A percentile compares a stretch with the other conserved stretches of the same genome.
phyloP scores from a whole-genome alignment of 2,888 invertebrate species.

The Drosophila falleni region DNA sequence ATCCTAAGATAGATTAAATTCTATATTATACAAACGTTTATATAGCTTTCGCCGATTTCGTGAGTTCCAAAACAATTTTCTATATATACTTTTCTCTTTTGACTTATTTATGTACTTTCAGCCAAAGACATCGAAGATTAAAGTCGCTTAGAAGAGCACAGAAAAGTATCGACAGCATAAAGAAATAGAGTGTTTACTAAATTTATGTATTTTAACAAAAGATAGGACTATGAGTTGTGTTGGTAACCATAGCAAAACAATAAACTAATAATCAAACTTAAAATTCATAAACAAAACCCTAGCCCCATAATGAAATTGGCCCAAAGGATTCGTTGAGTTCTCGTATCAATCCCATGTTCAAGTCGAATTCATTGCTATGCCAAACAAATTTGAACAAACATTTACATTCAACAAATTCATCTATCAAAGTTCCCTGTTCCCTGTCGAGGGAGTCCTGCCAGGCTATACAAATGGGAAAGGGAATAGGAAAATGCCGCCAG shows the following conservation, averaged over 20 bases:
- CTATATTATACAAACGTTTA: not conserved
- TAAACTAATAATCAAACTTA: slow-evolving; percentile 2
- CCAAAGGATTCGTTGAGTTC: not conserved
- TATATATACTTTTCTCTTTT: not conserved
- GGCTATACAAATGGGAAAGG: not conserved
- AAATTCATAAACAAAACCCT: slow-evolving; percentile 2
- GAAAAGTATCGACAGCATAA: not conserved
- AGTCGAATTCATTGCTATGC: not conserved
- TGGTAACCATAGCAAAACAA: slow-evolving; percentile 7
- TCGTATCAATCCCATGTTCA: not conserved
- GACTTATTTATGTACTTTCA: not conserved
- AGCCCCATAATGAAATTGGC: not conserved
- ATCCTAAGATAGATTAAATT: not conserved
- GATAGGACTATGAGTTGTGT: not conserved
- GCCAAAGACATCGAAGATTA: not conserved
- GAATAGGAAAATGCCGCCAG: slow-evolving; percentile 40
- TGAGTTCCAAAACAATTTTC: not conserved
- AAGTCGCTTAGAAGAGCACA: not conserved
- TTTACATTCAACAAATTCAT: slow-evolving; percentile 13
- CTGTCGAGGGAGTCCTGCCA: not conserved
- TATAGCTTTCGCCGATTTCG: not conserved
- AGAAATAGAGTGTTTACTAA: not conserved
- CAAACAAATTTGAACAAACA: slow-evolving; percentile 21
- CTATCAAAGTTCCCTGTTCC: not conserved
- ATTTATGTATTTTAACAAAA: slow-evolving; percentile 5